Evolutionary conservation across 1,140 invertebrate genomes (phyloP).

Genomic region (Zophobas morio): DNA sequence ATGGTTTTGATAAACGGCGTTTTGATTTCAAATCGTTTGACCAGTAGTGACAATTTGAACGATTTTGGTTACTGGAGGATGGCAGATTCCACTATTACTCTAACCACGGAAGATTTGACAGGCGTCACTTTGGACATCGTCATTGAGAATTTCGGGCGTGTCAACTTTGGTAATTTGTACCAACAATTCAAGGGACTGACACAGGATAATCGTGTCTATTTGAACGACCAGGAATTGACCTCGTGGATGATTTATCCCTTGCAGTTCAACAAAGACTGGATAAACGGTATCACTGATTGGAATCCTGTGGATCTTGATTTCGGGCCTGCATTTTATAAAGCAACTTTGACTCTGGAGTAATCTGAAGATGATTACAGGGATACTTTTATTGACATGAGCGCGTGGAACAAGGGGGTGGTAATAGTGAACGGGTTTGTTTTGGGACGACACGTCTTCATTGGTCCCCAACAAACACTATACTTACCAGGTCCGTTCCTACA

Average conservation of each 20-base stretch:
- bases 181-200: slow-evolving; percentile 70
- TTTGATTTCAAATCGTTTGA: slow-evolving; percentile 64
- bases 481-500: slow-evolving; percentile 72
- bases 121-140: slow-evolving; percentile 70
- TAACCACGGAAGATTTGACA: slow-evolving; percentile 53
- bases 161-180: slow-evolving; percentile 71
- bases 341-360: slow-evolving; percentile 33
- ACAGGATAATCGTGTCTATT: slow-evolving; percentile 64
- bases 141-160: slow-evolving; percentile 74
- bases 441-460: slow-evolving; percentile 72
- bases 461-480: slow-evolving; percentile 74
- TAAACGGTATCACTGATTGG: slow-evolving; percentile 57
- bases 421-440: slow-evolving; percentile 78
- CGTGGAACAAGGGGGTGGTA: slow-evolving; percentile 73
- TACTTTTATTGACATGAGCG: slow-evolving; percentile 65
- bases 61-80: slow-evolving; percentile 69
- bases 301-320: not conserved
- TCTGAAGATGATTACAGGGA: slow-evolving; percentile 32
- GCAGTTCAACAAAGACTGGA: slow-evolving; percentile 70
- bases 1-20: slow-evolving; percentile 69
- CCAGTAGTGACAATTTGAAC: slow-evolving; percentile 61
- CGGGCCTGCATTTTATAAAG: slow-evolving; percentile 61
- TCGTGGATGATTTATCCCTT: slow-evolving; percentile 71
- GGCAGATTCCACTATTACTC: slow-evolving; percentile 59
- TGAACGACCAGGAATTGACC: slow-evolving; percentile 66